A percentile compares a stretch with the other conserved stretches of the same genome.
These are phyloP conservation scores for Choreutis nemorana DNA, from an alignment of 2,888 invertebrate genomes.

Conservation along the genomic window DNA sequence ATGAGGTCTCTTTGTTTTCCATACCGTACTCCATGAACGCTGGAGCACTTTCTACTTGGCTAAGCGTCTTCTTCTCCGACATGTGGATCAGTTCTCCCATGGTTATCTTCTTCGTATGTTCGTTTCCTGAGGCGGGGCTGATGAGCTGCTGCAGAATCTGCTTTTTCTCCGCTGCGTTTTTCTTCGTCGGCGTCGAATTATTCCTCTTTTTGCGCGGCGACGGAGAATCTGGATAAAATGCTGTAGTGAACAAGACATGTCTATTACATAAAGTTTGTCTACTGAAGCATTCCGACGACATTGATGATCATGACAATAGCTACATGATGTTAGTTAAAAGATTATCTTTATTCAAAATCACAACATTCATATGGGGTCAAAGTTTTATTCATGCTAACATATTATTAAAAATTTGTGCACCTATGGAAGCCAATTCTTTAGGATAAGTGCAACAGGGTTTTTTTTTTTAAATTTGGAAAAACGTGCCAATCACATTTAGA, in stretches of 20 bases:
- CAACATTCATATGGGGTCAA: too few relatives aligned
- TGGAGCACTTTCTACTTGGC: constrained; percentile 55
- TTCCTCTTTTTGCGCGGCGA: constrained; percentile 82
- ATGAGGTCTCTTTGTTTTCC: constrained; percentile 69
- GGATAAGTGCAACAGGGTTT: constrained; percentile 25
- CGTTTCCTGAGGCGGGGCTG: constrained; percentile 71
- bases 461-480: constrained; percentile 17
- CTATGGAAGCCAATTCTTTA: constrained; percentile 54
- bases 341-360: too few relatives aligned
- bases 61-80: constrained; percentile 68
- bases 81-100: constrained; percentile 79
- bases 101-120: constrained; percentile 69
- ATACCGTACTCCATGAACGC: constrained; percentile 51
- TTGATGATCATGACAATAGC: constrained; percentile 33
- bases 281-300: constrained; percentile 36
- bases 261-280: constrained; percentile 13
- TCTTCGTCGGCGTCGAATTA: constrained; percentile 81
- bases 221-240: constrained; percentile 69
- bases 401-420: constrained; percentile 27
- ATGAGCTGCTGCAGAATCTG: constrained; percentile 82
- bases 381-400: too few relatives aligned
- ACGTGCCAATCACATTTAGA: constrained; percentile 23
- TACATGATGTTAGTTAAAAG: constrained; percentile 23
- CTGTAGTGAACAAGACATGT: constrained; percentile 7
- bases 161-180: constrained; percentile 79